Percentiles rank a stretch among this genome's conserved stretches.
These are phyloP conservation scores for Marmota monax DNA, from an alignment of 2,113 vertebrate species.

Conservation along the genomic window DNA sequence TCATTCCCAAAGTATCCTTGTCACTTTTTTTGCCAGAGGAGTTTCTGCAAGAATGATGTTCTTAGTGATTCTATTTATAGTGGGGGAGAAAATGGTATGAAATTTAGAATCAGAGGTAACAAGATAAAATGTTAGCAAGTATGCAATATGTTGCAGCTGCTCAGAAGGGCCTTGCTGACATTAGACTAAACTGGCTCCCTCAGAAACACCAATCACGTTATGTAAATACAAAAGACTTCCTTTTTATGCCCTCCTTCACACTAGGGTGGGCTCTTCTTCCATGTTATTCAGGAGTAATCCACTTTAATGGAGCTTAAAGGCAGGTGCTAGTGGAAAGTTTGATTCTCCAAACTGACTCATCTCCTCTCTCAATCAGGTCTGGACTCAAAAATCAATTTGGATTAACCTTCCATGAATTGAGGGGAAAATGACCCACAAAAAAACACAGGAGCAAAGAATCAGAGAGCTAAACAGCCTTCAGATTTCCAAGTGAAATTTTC, in stretches of 20 bases:
- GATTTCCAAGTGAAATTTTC: conserved; percentile 3
- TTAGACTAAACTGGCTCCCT: background rate
- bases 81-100: conserved; percentile 30
- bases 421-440: background rate
- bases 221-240: conserved; percentile 49
- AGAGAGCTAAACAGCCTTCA: background rate
- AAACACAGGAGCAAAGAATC: background rate
- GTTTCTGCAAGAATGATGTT: conserved; percentile 91
- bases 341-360: conserved; percentile 27
- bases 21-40: conserved; percentile 97
- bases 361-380: background rate
- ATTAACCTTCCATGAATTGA: background rate
- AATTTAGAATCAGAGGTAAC: conserved; percentile 63
- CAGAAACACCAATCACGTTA: conserved; percentile 49
- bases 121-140: conserved; percentile 45
- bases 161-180: background rate
- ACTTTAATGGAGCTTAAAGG: conserved; percentile 49
- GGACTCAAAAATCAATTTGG: background rate
- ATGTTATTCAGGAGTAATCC: conserved; percentile 27
- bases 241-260: background rate
- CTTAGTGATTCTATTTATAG: conserved; percentile 89
- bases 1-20: conserved; percentile 96
- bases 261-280: background rate
- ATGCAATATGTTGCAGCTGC: conserved; percentile 46
- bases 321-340: conserved; percentile 38